Evolutionary conservation across 1,140 invertebrate genomes (phyloP), one percentile per base, ranked within the genome.

Genomic region (Zaprionus taronus): DNA sequence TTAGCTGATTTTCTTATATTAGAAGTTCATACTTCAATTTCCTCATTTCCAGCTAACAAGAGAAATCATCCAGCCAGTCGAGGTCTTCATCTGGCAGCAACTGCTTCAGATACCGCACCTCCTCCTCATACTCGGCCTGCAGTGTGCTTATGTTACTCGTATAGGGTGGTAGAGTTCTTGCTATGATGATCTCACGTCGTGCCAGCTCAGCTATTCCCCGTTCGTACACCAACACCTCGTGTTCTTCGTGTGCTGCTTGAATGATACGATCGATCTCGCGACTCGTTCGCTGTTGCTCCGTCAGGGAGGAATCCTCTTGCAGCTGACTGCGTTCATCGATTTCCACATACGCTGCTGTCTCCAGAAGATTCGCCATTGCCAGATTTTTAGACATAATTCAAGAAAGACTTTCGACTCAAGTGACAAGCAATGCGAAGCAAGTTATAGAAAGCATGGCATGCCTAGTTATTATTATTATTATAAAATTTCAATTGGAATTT

Each of bases 301-400:
- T 71, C 5, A 34, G 26, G 1, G 14, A 4, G 0, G 2, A 9
- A 49, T 51, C 47, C 11, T 14, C 9, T 11, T 5, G 17, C 20
- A 24, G 3, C 2, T 4, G 2, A 1, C 22, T 41, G 6, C 26
- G 22, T 6, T 12, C 60, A 41, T 73, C 77, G 4, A 84, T 34
- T 55, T 75, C 82, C 44, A 79, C 78, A 34, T 58, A 56, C 5
- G 82, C 82, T 36, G 67, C 82, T 14, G 14, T 73, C 65, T 20
- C 22, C 36, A 26, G 12, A 24, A 47, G 7, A 34, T 34, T 41
- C 20, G 6, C 34, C 34, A 71, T 55, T 5, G 9, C 14, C 11
- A 2, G 22, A 24, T 51, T 51, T 51, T 22, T 51, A 5, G 20
- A 51, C 41, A n/a, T 28, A 20, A 49, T 14, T 28, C 1, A 31